Evolutionary conservation across 2,888 invertebrate genomes (phyloP), one percentile per base, ranked within the genome.

Genomic region (Apocheima hispidaria): DNA sequence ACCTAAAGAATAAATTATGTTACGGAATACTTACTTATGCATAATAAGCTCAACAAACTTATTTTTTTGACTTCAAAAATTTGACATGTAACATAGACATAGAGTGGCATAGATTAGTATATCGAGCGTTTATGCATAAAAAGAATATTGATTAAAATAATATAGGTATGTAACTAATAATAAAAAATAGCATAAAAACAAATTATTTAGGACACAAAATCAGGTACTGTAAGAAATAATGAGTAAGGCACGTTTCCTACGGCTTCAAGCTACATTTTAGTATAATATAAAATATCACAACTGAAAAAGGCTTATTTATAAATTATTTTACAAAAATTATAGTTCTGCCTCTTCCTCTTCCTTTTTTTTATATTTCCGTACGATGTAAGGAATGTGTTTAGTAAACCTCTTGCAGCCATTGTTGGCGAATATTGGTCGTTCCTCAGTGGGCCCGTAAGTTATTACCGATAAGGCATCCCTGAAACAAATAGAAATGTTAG

Each of bases 381-480:
- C 84, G 35, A 92, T 77, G 69, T 90, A 92, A 36, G 92, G 95
- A 61, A 96, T 95, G 91, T 98, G 98, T 79, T 96, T 95, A 62
- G 95, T 95, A 36, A 99, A 94, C 72, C 97, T 93, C 86, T 99
- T 99, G 86, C 99, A 99, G 2, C 99, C 99, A 53, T 96, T 95
- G 68, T 94, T 95, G 2, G 98, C 96, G 84, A 96, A 99, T 55
- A 97, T 85, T 1, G 93, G 90, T 74, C 95, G 93, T n/a, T 94
- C 90, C 60, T 96, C 95, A 2, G 96, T 96, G 0, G 97, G 97
- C 26, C 96, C 96, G 84, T 95, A 97, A 26, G 94, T 94, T 54
- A 97, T 90, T 61, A 95, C 93, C 55, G 95, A 93, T 66, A 96
- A 84, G 9, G 96, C 95, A 74, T 95, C 94, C 40, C 95, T 95